Conservation (phyloP, 1,140 invertebrate species). For the Drosophila sulfurigaster region DNA sequence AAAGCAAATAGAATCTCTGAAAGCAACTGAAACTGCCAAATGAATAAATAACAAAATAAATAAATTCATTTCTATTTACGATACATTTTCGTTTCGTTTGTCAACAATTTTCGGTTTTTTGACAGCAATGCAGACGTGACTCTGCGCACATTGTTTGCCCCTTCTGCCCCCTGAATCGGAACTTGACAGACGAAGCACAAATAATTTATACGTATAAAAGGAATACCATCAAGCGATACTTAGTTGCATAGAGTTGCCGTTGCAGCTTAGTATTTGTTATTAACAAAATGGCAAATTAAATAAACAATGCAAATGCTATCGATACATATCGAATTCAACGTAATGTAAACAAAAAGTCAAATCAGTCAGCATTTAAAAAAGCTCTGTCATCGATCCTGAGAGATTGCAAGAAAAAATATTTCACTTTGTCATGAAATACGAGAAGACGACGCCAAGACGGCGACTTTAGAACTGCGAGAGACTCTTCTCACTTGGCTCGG, state of each 20-base stretch:
- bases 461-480: neutral
- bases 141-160: constrained; percentile 5
- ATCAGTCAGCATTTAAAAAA: constrained; percentile 14
- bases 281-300: constrained; percentile 7
- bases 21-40: constrained; percentile 5
- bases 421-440: constrained; percentile 21
- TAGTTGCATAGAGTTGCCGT: constrained; percentile 12
- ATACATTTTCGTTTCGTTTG: constrained; percentile 16
- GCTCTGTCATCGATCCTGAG: neutral
- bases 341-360: constrained; percentile 25
- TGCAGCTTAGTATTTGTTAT: constrained; percentile 3
- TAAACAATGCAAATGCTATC: constrained; percentile 3
- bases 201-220: neutral
- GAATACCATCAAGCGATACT: neutral
- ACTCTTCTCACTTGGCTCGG: neutral
- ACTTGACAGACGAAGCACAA: neutral
- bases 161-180: neutral
- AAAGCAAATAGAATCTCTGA: constrained; percentile 3
- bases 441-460: constrained; percentile 15
- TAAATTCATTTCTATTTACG: constrained; percentile 12
- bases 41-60: constrained; percentile 16
- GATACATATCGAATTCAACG: constrained; percentile 23
- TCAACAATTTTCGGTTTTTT: constrained; percentile 18
- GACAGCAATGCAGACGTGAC: constrained; percentile 26
- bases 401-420: neutral